Evolutionary conservation across 2,113 vertebrate genomes (phyloP).

Genomic region (Macrotus californicus): DNA sequence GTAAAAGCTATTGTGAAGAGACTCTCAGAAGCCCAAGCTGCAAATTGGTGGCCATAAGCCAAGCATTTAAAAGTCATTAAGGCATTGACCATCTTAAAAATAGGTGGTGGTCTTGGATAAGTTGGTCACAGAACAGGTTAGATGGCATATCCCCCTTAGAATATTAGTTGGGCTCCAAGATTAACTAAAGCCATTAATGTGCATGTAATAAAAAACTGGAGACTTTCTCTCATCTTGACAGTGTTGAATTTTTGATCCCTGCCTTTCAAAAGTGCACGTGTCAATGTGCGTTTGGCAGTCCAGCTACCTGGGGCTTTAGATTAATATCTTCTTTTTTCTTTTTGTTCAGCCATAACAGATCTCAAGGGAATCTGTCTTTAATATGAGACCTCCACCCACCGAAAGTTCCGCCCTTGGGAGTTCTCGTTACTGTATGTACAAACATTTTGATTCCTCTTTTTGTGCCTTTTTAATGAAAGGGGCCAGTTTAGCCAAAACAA

Average conservation of each 20-base stretch:
- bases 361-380: not conserved
- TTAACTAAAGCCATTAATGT: not conserved
- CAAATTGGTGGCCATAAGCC: not conserved
- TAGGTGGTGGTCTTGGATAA: not conserved
- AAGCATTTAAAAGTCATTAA: not conserved
- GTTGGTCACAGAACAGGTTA: not conserved
- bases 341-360: not conserved
- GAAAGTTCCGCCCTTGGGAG: not conserved
- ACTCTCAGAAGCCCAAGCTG: not conserved
- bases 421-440: not conserved
- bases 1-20: not conserved
- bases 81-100: not conserved
- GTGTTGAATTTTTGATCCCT: not conserved
- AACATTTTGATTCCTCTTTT: not conserved
- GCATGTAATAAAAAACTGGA: not conserved
- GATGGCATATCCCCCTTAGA: not conserved
- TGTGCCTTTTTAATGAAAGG: not conserved
- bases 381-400: not conserved
- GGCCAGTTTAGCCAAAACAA: not conserved
- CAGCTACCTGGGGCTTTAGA: not conserved
- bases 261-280: not conserved
- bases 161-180: not conserved
- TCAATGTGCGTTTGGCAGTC: not conserved
- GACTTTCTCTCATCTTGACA: not conserved
- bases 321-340: not conserved